Base-by-base conservation (phyloP, 1,140 invertebrate species). In the Sycophaga agraensis region DNA sequence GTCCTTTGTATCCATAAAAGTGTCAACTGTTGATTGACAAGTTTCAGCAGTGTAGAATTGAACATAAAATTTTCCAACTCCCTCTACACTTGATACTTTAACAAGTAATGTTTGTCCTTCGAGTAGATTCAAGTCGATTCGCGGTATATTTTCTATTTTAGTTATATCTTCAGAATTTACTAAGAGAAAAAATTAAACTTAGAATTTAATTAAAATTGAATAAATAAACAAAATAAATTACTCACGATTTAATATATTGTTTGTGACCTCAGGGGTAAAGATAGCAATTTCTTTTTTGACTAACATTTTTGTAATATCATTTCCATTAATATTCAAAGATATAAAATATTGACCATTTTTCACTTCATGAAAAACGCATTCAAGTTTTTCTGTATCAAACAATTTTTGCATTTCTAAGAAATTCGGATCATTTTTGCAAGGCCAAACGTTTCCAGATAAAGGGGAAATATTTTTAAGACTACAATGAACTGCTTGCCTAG, bases 401-500 rank as follows among this genome's bases (percentile, higher is more conserved):
- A 82, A 85, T 79, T 68, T 57, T 84, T 82, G 54, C 86, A 80
- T 21, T 79, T 77, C 11, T 61, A n/a, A n/a, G n/a, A n/a, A n/a
- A n/a, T n/a, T 12, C 9, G 50, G 58, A 39, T 82, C n/a, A n/a
- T n/a, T n/a, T n/a, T n/a, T n/a, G n/a, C n/a, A n/a, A 4, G 82
- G 79, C 87, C 87, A 89, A 48, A 70, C 75, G 1, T 73, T 75
- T 37, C 76, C 79, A 26, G 56, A 37, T 16, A 70, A 73, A 2
- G 86, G 84, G 12, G 77, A 61, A 3, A 91, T 80, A 34, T 84
- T 83, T 14, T 81, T 72, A 17, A 93, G 74, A 0, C 82, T 78
- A 72, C 90, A 92, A 17, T 82, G 79, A 4, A 90, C 78, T 0
- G 87, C 88, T 80, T 90, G 86, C 49, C 84, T 86, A 0, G 90